A percentile compares a stretch with the other conserved stretches of the same genome.
phyloP scores from a whole-genome alignment of 1,140 invertebrate species.

The Semibalanus balanoides region DNA sequence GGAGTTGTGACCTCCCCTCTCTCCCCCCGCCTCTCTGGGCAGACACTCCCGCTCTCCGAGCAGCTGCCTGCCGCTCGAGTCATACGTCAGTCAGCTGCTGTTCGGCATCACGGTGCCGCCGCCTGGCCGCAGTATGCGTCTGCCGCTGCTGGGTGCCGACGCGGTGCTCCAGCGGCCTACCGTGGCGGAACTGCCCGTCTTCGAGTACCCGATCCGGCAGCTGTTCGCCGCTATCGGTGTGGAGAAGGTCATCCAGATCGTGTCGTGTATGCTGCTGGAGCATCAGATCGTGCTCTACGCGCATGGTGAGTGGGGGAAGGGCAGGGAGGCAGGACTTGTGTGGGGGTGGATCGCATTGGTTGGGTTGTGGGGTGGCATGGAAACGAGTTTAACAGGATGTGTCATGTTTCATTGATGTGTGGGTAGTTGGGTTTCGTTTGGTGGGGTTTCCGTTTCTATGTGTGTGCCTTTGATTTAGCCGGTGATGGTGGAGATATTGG shows the following conservation, averaged over 20 bases:
- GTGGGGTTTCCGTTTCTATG: too few relatives aligned
- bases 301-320: slow-evolving; percentile 42
- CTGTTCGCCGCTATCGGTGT: slow-evolving; percentile 76
- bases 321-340: too few relatives aligned
- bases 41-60: slow-evolving; percentile 16
- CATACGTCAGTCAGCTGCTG: slow-evolving; percentile 86
- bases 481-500: too few relatives aligned
- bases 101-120: slow-evolving; percentile 84
- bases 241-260: slow-evolving; percentile 81
- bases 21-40: background rate
- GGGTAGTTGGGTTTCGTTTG: too few relatives aligned
- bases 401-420: too few relatives aligned
- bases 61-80: slow-evolving; percentile 52
- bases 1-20: too few relatives aligned
- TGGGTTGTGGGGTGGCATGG: too few relatives aligned
- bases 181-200: slow-evolving; percentile 15
- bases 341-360: too few relatives aligned
- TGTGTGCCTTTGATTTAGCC: too few relatives aligned
- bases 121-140: slow-evolving; percentile 67
- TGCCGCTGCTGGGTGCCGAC: slow-evolving; percentile 40
- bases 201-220: slow-evolving; percentile 68
- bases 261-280: slow-evolving; percentile 88
- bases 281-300: slow-evolving; percentile 92
- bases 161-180: slow-evolving; percentile 34
- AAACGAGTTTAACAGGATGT: too few relatives aligned